Evolutionary conservation across 2,113 vertebrate species (phyloP), one percentile per base, ranked within the genome.

Genomic region (Tursiops truncatus): DNA sequence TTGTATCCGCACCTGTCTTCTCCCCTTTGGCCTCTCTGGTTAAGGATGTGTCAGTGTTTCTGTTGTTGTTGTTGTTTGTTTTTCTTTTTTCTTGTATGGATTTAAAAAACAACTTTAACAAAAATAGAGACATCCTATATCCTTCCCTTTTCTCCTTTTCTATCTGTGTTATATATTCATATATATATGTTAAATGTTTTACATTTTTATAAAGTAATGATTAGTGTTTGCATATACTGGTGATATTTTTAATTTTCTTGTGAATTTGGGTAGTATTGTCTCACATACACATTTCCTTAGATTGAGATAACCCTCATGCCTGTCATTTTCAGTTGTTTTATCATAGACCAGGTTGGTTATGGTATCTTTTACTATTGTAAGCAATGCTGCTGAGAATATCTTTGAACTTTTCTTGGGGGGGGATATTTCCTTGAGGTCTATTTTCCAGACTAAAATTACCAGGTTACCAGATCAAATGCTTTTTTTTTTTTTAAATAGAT

Each of bases 381-480:
- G 84, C 74, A 91, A 82, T 60, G 38, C 33, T 97, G 14, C 47
- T 68, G 76, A 93, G 71, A 92, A 47, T 95, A 92, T 58, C 73
- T 91, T 77, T 95, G 81, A 97, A 90, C 76, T 73, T 68, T 74
- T 38, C 41, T 18, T 4, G 11, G n/a, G 10, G 18, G 5, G 5
- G 63, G 62, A 26, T 95, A 70, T 94, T 98, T 97, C 91, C 77
- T 97, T 89, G 71, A 87, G 63, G 71, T 97, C 88, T 93, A 2
- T 71, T 97, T 96, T 96, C 84, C 21, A 74, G 95, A 67, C 67
- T 80, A 28, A 89, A 82, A 77, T 85, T 63, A 71, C 60, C 81
- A 85, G 71, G 81, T 97, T 77, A 95, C 85, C 71, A 89, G 94
- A 96, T 97, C 86, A 96, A 91, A 95, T 79, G 53, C 73, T 17